phyloP scores from a whole-genome alignment of 2,113 vertebrate species.

The Megaptera novaeangliae region DNA sequence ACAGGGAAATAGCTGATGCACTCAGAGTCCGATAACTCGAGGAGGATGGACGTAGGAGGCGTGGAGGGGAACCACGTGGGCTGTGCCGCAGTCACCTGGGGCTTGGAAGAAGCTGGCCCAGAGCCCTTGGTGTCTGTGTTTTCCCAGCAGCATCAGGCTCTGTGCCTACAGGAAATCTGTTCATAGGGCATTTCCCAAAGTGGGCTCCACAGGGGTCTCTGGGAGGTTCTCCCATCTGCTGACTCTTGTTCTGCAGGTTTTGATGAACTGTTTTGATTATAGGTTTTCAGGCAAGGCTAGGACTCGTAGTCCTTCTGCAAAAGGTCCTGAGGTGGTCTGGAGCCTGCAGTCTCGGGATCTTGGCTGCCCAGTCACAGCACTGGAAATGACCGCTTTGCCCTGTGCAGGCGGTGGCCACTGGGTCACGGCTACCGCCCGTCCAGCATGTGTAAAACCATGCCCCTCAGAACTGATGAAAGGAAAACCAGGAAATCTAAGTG shows the following conservation, averaged over 20 bases:
- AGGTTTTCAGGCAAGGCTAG: not conserved
- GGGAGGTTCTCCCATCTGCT: not conserved
- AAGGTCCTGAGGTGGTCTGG: not conserved
- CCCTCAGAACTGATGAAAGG: not conserved
- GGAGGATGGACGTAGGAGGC: not conserved
- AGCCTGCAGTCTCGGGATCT: too few species aligned
- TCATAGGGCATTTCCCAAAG: not conserved
- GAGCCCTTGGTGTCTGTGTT: not conserved
- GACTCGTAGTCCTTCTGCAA: rapidly evolving
- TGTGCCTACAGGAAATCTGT: not conserved
- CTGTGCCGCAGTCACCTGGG: not conserved
- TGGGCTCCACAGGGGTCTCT: rapidly evolving
- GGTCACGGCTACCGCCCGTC: not conserved
- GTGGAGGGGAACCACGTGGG: rapidly evolving
- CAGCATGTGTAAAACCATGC: rapidly evolving
- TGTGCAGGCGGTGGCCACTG: not conserved
- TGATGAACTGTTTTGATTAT: not conserved
- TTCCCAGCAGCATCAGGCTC: not conserved
- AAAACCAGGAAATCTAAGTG: rapidly evolving
- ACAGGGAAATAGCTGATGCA: not conserved
- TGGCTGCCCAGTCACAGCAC: not conserved
- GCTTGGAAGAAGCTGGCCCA: not conserved
- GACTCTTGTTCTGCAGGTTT: not conserved
- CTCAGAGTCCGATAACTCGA: rapidly evolving
- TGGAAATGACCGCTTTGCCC: not conserved